Evolutionary conservation across 2,113 vertebrate species (phyloP), one percentile per base, ranked within the genome.

Genomic region (Progne subis): DNA sequence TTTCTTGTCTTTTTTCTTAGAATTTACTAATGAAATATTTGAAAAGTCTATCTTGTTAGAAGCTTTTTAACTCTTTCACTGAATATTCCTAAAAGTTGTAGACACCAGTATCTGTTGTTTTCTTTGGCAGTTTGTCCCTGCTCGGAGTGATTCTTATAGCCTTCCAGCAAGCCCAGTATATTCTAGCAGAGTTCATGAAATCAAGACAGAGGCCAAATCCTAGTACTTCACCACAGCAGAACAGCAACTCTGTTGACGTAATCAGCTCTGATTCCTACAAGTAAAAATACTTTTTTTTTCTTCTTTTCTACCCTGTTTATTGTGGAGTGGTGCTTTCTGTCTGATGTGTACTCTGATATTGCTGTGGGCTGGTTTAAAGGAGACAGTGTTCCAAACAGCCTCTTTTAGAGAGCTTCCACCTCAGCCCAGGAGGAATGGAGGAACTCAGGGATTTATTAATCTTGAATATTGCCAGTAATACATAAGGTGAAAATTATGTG

Each of bases 161-260:
- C 71, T 99, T 99, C 96, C 98, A 99, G 85, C 99, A 99, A 98
- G 99, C 99, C 25, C 99, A 99, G 91, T 99, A 99, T 93, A 99
- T 99, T 94, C 98, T 99, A 19, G 98, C 92, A 72, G 99, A 99
- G 90, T 99, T 99, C 88, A 97, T 98, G 95, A 98, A 98, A 59
- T 98, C 99, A 55, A 98, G 98, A 80, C 98, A 98, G 88, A 98
- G 99, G 65, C 98, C 98, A 93, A 99, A 98, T 83, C 98, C 98
- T 71, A 98, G 97, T 97, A 97, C 98, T 18, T 96, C 96, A 41
- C 89, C 97, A 0, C 97, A 98, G 67, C 98, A 98, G 32, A 98
- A 97, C 69, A 98, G 92, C 63, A 97, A 94, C 81, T 86, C 98
- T 1, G 88, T 98, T 96, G 99, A 98, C 14, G 72, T 98, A 9